Evolutionary conservation across 1,140 invertebrate genomes (phyloP).

Genomic region (Vanessa atalanta): DNA sequence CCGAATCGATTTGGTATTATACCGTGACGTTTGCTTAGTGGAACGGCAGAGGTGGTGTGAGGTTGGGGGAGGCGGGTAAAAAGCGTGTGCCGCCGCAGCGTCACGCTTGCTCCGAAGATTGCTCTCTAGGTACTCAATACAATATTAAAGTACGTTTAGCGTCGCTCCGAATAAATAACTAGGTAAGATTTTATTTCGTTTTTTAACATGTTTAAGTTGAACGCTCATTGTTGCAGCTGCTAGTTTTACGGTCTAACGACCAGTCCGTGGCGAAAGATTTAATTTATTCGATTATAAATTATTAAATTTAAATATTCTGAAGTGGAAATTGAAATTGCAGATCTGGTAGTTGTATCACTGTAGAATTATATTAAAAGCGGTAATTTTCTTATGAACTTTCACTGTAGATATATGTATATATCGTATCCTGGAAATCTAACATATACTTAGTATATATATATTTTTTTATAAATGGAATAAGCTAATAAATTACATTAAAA

Average conservation of each 20-base stretch:
- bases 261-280: constrained; percentile 2
- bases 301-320: constrained; percentile 21
- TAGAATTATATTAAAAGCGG: too few species aligned
- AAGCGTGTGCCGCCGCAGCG: constrained; percentile 55
- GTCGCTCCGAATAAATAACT: constrained; percentile 57
- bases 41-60: constrained; percentile 52
- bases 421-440: too few species aligned
- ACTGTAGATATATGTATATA: too few species aligned
- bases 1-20: constrained; percentile 70
- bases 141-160: constrained; percentile 61
- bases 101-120: constrained; percentile 51
- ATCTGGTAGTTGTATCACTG: background rate
- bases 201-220: constrained; percentile 43
- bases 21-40: constrained; percentile 77
- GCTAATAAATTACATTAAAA: too few species aligned
- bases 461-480: too few species aligned
- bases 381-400: too few species aligned
- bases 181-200: constrained; percentile 35
- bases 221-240: constrained; percentile 39
- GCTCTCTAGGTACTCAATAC: constrained; percentile 35
- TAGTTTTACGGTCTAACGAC: constrained; percentile 49
- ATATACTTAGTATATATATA: too few species aligned
- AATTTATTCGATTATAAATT: constrained; percentile 32
- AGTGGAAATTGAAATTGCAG: background rate
- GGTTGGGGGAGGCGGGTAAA: constrained; percentile 30